Base-by-base conservation (phyloP, 2,888 invertebrate species). In the Tipula helvola region DNA sequence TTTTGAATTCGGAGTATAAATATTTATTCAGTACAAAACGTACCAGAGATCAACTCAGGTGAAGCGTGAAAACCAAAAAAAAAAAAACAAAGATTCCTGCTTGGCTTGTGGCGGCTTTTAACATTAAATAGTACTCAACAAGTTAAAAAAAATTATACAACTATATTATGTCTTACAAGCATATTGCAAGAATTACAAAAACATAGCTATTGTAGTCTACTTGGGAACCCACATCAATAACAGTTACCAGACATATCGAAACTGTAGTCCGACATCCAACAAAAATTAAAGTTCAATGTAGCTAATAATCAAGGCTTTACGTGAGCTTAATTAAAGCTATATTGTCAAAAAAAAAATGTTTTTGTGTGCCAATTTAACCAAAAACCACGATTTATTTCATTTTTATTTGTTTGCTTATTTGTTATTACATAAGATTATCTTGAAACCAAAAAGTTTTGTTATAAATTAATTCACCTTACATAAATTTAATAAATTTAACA, bases 381-480 rank as follows among this genome's bases (percentile, higher is more conserved):
- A 71, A 71, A 71, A 10, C 16, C 71, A 71, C 71, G 71, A 71
- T 71, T 71, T 71, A 71, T 71, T 57, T 57, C 52, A 57, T 57
- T 16, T 18, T 5, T 16, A 16, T 57, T 57, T 57, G 52, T 57
- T 57, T 57, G 16, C 16, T 28, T 71, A 28, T 28, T 71, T 28
- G 28, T 10, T 16, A 52, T 52, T 71, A 71, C 71, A 71, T 10
- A 71, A 71, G 71, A 71, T 71, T 71, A 71, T 71, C 71, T 71
- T 8, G 52, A 52, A 52, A 5, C 13, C 18, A 18, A 71, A 71
- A 71, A 71, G 28, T 71, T 71, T 71, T 71, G 71, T 71, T 71
- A 71, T 71, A 71, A 71, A 71, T 71, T 71, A 71, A 71, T 71
- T 71, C 71, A 71, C 71, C 71, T 71, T 71, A 71, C 71, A 71